Base-by-base conservation (phyloP, 2,888 invertebrate species). In the Phortica okadai region DNA sequence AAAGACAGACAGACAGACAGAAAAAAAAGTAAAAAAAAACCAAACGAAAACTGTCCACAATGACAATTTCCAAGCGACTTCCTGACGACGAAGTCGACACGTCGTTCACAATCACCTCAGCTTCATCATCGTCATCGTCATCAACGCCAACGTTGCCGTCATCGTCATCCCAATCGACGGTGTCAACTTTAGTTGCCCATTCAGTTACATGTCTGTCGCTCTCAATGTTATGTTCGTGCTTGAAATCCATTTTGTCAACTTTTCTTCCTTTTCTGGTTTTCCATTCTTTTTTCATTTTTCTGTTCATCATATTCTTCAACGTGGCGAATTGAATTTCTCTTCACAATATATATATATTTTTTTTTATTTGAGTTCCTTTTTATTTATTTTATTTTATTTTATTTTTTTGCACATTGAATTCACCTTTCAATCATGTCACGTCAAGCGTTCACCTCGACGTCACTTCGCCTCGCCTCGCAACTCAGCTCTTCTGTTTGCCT, bases 401-500 rank as follows among this genome's bases (percentile, higher is more conserved):
- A 76, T 45, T 74, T 45, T 70, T 74, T 58, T 83, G 82, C 82
- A 82, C 83, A 87, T 84, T 88, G 84, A 82, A 82, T 83, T 79
- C 85, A 84, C 85, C 85, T 88, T 88, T 90, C 87, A 88, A 89
- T 90, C 88, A 88, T 84, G 82, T 80, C 79, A 77, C 70, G 78
- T 66, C 75, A 75, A 79, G 67, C 76, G 76, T 77, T 72, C 74
- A 33, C 75, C 33, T 33, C 33, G 33, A 33, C 33, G 4, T 33
- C 33, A 33, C 33, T 33, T 21, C 45, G 33, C n/a, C 59, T 21
- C 45, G 33, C n/a, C 59, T 84, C 79, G 77, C 79, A 80, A 81
- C 78, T 21, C 21, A 0, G 21, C 21, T 21, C 21, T 21, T 21
- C 21, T 21, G 21, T 21, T 80, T 73, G 56, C 16, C n/a, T 56